Evolutionary conservation across 2,888 invertebrate species (phyloP), one percentile per base, ranked within the genome.

Genomic region (Blastobasis adustella): DNA sequence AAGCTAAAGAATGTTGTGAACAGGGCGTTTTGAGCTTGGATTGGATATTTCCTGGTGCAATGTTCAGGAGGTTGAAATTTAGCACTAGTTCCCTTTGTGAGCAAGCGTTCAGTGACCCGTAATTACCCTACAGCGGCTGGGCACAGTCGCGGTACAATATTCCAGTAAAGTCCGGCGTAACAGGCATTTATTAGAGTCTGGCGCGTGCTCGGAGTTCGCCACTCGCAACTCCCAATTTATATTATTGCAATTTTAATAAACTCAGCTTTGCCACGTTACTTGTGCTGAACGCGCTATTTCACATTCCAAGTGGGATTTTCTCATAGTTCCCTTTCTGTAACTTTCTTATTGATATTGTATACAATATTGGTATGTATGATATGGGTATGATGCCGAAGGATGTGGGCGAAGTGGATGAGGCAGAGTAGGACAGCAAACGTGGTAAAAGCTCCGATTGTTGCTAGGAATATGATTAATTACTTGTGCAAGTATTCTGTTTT

Each of bases 91-190:
- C 73, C 74, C 73, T 74, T 75, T 78, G 76, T 77, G 69, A 68
- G 69, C 69, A 67, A 68, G 67, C 62, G 83, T 80, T 82, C 82
- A 68, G 62, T 71, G 82, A 81, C 82, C 85, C 77, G 79, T 85
- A 86, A 86, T 86, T 86, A 86, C 79, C 76, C 76, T 67, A 72
- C 71, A 71, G 67, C 71, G 71, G 67, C 69, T 72, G 69, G 67
- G 72, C 75, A 76, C 76, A 73, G 73, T 71, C 71, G 73, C 74
- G 74, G 84, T 80, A 83, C 87, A 86, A 81, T 83, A 84, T 79
- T 82, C 87, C 82, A 84, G 83, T 86, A 83, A 84, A 85, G 79
- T 84, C 84, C 77, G 79, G 81, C 76, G 83, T 82, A 85, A 86
- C 82, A 77, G 82, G 79, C 69, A 76, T 82, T 84, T 84, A 87